These are phyloP conservation scores for Caenorhabditis sulstoni DNA, from an alignment of 2,888 invertebrate species.

Conservation along the genomic window DNA sequence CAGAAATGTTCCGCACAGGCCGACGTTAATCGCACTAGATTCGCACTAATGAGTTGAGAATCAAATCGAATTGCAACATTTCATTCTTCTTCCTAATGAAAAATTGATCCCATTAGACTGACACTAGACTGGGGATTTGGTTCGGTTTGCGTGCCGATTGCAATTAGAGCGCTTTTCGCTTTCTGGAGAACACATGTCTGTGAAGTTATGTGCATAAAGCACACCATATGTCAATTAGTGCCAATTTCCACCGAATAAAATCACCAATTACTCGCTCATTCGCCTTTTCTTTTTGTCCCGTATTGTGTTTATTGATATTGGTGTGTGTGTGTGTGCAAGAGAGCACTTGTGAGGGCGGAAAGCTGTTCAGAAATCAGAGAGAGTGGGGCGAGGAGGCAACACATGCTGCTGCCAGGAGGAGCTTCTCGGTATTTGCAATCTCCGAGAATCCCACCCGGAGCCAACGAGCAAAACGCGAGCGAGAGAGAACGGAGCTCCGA, in stretches of 20 bases:
- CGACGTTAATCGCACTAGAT: too few species aligned
- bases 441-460: constrained; percentile 1
- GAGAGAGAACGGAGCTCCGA: not conserved
- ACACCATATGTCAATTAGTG: constrained; percentile 19
- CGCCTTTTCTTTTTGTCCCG: constrained; percentile 1
- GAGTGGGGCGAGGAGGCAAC: constrained; percentile 13
- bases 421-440: constrained; percentile 37
- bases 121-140: too few species aligned
- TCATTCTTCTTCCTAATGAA: not conserved
- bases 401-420: constrained; percentile 9
- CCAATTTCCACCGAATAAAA: too few species aligned
- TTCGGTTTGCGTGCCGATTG: too few species aligned
- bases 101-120: not conserved
- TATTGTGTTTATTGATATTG: constrained; percentile 10
- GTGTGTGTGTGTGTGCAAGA: constrained; percentile 26
- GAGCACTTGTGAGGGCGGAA: constrained; percentile 49
- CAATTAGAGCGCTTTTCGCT: not conserved
- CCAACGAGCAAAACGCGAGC: not conserved
- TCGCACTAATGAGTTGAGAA: too few species aligned
- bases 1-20: too few species aligned
- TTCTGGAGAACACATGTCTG: constrained; percentile 30
- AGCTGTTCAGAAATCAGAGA: constrained; percentile 48
- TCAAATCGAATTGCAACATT: too few species aligned
- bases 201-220: constrained; percentile 12
- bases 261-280: not conserved